Evolutionary conservation across 2,888 invertebrate genomes (phyloP), one percentile per base, ranked within the genome.

Genomic region (Nomada ruficornis): DNA sequence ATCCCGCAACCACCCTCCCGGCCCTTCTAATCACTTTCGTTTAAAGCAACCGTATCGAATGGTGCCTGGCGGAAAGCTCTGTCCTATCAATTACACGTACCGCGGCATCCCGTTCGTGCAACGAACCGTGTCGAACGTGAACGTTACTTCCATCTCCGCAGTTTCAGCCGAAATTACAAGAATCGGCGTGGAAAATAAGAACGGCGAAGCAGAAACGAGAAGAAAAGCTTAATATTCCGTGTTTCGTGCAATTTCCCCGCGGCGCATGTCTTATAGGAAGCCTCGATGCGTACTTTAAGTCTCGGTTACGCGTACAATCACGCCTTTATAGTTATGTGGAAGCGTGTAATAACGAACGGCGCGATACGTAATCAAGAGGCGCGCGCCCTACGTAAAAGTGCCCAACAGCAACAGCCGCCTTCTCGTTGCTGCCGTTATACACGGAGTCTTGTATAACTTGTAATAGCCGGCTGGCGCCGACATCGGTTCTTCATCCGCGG

Each of bases 401-500:
- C 52, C 59, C 62, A 52, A 64, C 78, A 59, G 82, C 84, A 77
- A 81, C 79, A 76, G 44, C 7, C 77, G 76, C 36, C 77, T 26
- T 44, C 72, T 36, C 76, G 54, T 76, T 52, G 81, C 74, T 57
- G 54, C 67, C 47, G 42, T 18, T 52, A 13, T 62, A 20, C 57
- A 42, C 50, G 65, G 36, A 73, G 26, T 50, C 67, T 86, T 84
- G 88, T 88, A 86, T 74, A 86, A 89, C 79, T 86, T 82, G 86
- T 86, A 90, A 89, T 89, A 82, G 88, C 80, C 67, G 84, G 65
- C 86, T 85, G 90, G 90, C 89, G 90, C 91, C 90, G 74, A 74
- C 81, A 82, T 82, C 82, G 76, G 77, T 87, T 83, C 86, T 77
- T 86, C 84, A 80, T 72, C 57, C 83, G 73, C 15, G n/a, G 68